Base-by-base conservation (phyloP, 2,113 vertebrate species). In the Thamnaconus septentrionalis region DNA sequence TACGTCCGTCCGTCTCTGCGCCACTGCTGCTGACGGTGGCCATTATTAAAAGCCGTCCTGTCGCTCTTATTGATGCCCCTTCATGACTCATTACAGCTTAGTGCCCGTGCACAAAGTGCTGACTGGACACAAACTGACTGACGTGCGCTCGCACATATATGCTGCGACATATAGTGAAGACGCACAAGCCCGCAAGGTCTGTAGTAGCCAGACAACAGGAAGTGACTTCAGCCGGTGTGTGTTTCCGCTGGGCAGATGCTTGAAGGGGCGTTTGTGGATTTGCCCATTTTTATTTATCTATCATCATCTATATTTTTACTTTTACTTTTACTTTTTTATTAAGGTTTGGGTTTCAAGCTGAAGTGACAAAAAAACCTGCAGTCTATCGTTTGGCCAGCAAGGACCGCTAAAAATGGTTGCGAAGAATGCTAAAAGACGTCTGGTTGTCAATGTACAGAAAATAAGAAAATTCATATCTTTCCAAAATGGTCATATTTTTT, bases 11-110 rank as follows among this genome's bases (percentile, higher is more conserved):
- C 75, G 18, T 31, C 18, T 31, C 18, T 31, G 18, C 18, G 18
- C 18, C 18, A 31, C 18, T 31, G 18, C 44, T 72, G 75, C 84
- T 82, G 84, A 79, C 18, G 8, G 64, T 51, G 66, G 79, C 65
- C 79, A 78, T 85, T 81, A 82, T 82, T 77, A 85, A 87, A 81
- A 80, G 70, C 81, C 69, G 64, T 71, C 61, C 67, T n/a, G 56
- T 78, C 72, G 63, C 79, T 49, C 59, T 78, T 83, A 87, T 85
- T 82, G 85, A 87, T 85, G 81, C 59, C 49, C 71, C 65, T 82
- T 89, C 86, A 83, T 84, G 76, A 72, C 65, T 81, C 74, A 82
- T 87, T 82, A 85, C 78, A n/a, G 60, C 70, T 67, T 83, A 87
- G 83, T 81, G 80, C 74, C 53, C 59, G 57, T 48, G 56, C 77